Percentiles rank a stretch among this genome's conserved stretches.
Evolutionary conservation across 1,140 invertebrate species (phyloP).

Genomic region (Psilanteris sp.): DNA sequence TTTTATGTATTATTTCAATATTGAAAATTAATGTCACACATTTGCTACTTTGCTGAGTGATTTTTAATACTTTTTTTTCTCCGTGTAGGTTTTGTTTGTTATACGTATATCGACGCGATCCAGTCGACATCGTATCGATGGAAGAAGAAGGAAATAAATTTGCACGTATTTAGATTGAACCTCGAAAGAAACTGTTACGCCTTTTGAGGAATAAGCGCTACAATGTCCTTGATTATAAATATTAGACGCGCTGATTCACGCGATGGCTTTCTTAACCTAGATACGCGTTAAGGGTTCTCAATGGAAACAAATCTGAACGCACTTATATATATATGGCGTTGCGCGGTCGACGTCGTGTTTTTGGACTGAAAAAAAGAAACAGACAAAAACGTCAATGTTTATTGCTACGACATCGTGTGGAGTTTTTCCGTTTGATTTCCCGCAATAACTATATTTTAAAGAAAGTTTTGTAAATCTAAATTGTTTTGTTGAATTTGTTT

Average conservation of each 20-base stretch:
- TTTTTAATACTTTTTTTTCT: no score
- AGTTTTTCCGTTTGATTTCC: conserved; percentile 4
- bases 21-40: no score
- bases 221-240: conserved; percentile 22
- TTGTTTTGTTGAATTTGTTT: conserved; percentile 27
- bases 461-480: conserved; percentile 18
- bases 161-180: no score
- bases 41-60: no score
- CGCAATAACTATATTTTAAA: conserved; percentile 1
- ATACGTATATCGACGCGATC: no score
- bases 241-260: conserved; percentile 25
- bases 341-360: conserved; percentile 5
- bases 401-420: conserved; percentile 2
- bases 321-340: not conserved
- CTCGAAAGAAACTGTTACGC: conserved; percentile 10
- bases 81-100: no score
- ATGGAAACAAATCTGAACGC: conserved; percentile 17
- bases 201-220: conserved; percentile 12
- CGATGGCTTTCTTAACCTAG: conserved; percentile 38
- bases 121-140: no score
- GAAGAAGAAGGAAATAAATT: no score
- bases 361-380: no score
- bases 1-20: no score
- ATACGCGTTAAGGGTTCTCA: conserved; percentile 9
- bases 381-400: conserved; percentile 18